Conservation (phyloP, 92 coral and sea anemone species). For the Epizoanthus illoricatus region DNA sequence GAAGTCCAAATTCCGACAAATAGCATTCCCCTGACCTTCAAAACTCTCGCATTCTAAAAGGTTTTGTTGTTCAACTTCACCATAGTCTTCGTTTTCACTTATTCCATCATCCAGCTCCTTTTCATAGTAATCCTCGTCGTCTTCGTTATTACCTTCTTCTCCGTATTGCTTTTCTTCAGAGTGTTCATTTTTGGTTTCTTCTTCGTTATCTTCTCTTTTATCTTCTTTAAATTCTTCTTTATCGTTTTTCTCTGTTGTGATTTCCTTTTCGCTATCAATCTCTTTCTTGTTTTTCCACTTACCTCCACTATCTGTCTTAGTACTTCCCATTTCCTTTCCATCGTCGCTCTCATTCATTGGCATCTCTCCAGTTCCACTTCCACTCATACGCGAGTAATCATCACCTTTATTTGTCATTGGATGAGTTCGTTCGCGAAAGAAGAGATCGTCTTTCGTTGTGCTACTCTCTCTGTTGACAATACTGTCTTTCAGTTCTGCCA, state of each 20-base stretch:
- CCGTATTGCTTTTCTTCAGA: background rate
- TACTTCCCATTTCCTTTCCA: background rate
- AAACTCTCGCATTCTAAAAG: slow-evolving; percentile 1
- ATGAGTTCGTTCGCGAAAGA: background rate
- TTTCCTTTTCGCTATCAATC: background rate
- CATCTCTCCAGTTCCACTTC: background rate
- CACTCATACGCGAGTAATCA: background rate
- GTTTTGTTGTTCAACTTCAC: slow-evolving; percentile 1
- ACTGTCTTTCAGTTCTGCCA: background rate
- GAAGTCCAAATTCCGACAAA: slow-evolving; percentile 23
- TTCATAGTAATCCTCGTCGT: slow-evolving; percentile 8
- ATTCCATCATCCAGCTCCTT: slow-evolving; percentile 7
- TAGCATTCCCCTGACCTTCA: background rate
- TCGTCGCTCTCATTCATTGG: background rate
- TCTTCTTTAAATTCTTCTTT: background rate
- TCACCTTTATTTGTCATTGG: background rate
- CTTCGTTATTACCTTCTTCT: background rate
- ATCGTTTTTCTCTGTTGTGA: background rate
- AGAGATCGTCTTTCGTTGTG: too few relatives aligned
- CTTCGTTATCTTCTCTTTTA: background rate
- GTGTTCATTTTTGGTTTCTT: background rate
- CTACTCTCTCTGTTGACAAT: too few relatives aligned
- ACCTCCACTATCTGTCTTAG: background rate
- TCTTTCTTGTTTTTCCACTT: background rate
- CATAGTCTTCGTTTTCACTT: slow-evolving; percentile 1